Evolutionary conservation across 1,140 invertebrate species (phyloP).

Genomic region (Belonocnema kinseyi): DNA sequence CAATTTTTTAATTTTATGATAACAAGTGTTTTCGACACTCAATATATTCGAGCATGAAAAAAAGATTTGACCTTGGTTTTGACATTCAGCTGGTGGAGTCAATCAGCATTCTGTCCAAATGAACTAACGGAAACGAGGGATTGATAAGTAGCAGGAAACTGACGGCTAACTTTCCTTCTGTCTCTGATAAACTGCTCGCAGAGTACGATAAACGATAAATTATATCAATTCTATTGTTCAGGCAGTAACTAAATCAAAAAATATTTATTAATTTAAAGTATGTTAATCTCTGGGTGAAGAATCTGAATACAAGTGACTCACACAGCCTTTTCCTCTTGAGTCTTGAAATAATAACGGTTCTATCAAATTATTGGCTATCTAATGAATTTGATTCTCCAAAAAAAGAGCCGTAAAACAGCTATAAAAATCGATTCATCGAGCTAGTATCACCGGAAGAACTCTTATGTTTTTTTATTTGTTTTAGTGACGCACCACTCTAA

Average conservation of each 20-base stretch:
- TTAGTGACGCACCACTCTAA: constrained; percentile 44
- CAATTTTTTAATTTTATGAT: background rate
- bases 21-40: constrained; percentile 24
- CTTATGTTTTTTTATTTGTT: constrained; percentile 42
- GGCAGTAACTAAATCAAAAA: background rate
- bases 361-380: no score
- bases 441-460: constrained; percentile 60
- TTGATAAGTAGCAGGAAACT: constrained; percentile 72
- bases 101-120: constrained; percentile 34
- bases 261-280: background rate
- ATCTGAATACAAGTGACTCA: no score
- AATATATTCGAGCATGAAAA: no score
- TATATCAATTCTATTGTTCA: constrained; percentile 11
- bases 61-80: background rate
- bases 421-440: constrained; percentile 54
- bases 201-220: constrained; percentile 12
- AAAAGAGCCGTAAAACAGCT: constrained; percentile 46
- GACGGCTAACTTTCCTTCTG: constrained; percentile 61
- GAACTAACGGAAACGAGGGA: constrained; percentile 64
- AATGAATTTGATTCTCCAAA: no score
- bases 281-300: background rate
- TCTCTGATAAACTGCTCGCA: background rate
- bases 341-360: no score
- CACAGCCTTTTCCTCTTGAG: no score
- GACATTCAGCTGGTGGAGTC: background rate